Base-by-base conservation (phyloP, 30 jellyfish, hydroid and myxozoan genomes). In the Clytia hemisphaerica region DNA sequence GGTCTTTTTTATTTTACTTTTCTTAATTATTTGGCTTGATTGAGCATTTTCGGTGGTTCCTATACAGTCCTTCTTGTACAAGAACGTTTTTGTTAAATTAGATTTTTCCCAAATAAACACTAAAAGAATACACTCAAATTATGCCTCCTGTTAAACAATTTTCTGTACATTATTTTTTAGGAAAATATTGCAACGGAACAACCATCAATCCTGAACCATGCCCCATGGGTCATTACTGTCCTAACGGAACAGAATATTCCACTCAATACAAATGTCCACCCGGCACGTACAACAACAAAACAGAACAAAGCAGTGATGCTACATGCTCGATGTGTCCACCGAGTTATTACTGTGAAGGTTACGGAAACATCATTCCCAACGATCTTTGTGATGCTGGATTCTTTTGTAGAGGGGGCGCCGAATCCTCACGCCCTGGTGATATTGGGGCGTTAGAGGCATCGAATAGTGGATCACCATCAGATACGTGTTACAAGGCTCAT, bases 201-300 rank as follows among this genome's bases (percentile, higher is more conserved):
- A 76, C 93, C 4, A 59, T 85, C 15, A 46, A 63, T 45, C 95
- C 95, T 25, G 61, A 26, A 30, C 34, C 42, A 48, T 85, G 95
- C 72, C 95, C 93, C 2, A 45, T 47, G 19, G 95, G 95, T 24
- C 89, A 85, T 69, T 85, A 58, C 49, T 85, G 95, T 75, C 27
- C 66, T 36, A 85, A 76, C 42, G 93, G 90, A n/a, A 85, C 95
- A 6, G 37, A 45, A 31, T 45, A 45, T 50, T 36, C 93, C 49
- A 85, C 88, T 16, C 77, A 85, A 49, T 48, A 66, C 78, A 33
- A 67, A 29, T 85, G 95, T 62, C 95, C 93, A 14, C 93, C 95
- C 4, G 95, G 95, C 24, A 76, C 84, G 15, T 77, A n/a, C 61
- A 85, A 85, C 72, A 85, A 77, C 80, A 58, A 69, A 18, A 85